Conservation (phyloP, 2,113 vertebrate species). For the Salminus brasiliensis region DNA sequence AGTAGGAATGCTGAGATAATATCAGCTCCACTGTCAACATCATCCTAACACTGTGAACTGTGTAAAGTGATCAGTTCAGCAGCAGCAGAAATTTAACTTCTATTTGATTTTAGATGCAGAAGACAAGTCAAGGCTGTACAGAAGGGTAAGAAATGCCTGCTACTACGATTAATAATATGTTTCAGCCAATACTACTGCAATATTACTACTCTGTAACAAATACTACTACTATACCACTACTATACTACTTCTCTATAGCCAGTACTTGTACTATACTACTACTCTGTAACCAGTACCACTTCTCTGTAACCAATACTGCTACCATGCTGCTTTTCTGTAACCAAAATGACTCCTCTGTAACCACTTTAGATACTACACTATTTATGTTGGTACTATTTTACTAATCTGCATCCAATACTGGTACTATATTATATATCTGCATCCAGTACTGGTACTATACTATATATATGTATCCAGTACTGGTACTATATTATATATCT, state of each 20-base stretch:
- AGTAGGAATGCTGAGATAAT: neutral
- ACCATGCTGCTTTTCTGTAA: neutral
- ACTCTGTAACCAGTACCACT: neutral
- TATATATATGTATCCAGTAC: neutral
- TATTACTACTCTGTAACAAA: neutral
- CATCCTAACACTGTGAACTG: no score
- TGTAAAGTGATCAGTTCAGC: no score
- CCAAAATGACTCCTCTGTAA: neutral
- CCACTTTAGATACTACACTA: neutral
- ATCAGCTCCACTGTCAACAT: neutral
- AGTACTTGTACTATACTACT: neutral
- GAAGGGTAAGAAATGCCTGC: constrained; percentile 57
- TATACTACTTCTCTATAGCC: neutral
- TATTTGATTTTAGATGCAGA: constrained; percentile 54
- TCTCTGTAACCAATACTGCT: neutral
- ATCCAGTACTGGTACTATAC: no score
- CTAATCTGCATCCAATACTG: no score
- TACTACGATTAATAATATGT: neutral
- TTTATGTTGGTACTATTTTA: no score
- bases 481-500: neutral
- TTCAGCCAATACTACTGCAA: neutral
- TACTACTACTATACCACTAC: neutral
- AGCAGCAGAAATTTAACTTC: no score
- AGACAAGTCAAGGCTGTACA: constrained; percentile 54
- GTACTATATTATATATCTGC: no score